Percentiles rank a stretch among this genome's conserved stretches.
phyloP scores from a whole-genome alignment of 2,888 invertebrate species.

The Nasonovia ribisnigri region DNA sequence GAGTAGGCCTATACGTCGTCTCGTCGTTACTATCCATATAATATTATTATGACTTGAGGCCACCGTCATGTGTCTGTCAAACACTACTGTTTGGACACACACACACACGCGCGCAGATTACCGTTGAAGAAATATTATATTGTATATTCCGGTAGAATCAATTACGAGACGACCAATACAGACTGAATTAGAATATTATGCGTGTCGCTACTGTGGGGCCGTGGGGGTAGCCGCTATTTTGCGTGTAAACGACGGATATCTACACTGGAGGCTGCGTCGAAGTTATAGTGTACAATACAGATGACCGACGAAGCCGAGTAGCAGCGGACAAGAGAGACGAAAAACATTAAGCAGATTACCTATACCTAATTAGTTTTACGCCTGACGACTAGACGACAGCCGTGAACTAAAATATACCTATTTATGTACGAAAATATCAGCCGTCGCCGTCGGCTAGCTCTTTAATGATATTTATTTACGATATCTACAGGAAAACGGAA shows the following conservation, averaged over 20 bases:
- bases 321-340: not conserved
- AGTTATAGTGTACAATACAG: not conserved
- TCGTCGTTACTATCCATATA: conserved; percentile 32
- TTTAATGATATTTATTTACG: not conserved
- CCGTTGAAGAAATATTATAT: not conserved
- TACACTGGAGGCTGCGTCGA: not conserved
- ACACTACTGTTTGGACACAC: conserved; percentile 51
- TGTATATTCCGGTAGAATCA: conserved; percentile 41
- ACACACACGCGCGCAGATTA: not conserved
- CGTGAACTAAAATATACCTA: not conserved
- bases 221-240: not conserved
- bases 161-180: conserved; percentile 22
- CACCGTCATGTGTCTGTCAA: conserved; percentile 34
- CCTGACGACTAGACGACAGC: not conserved
- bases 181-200: conserved; percentile 1
- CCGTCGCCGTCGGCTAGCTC: not conserved
- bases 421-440: not conserved
- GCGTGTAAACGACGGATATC: not conserved
- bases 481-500: not conserved
- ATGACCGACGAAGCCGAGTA: not conserved
- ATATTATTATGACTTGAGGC: not conserved
- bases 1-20: not conserved
- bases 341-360: conserved; percentile 14
- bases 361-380: conserved; percentile 25
- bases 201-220: not conserved